Percentiles rank a stretch among this genome's conserved stretches.
Evolutionary conservation across 2,888 invertebrate genomes (phyloP).

Genomic region (Quadriops clusia): DNA sequence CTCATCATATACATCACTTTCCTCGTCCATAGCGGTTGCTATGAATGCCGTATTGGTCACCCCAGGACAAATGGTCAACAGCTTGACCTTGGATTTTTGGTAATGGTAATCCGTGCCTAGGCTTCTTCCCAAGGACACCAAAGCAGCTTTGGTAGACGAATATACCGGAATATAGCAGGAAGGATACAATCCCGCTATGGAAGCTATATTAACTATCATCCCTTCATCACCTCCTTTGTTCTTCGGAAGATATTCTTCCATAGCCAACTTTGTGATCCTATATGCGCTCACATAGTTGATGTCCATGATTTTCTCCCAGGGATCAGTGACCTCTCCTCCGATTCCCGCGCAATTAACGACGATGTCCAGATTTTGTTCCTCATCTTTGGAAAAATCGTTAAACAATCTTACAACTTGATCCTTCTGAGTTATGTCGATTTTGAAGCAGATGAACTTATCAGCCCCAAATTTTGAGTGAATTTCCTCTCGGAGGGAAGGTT

Average conservation of each 20-base stretch:
- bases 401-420: no score
- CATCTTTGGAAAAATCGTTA: constrained; percentile 14
- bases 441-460: no score
- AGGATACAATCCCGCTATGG: background rate
- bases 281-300: constrained; percentile 18
- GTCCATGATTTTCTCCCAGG: constrained; percentile 15
- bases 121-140: constrained; percentile 14
- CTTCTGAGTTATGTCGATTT: no score
- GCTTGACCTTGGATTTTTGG: constrained; percentile 10
- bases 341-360: constrained; percentile 20
- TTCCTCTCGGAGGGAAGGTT: no score
- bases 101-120: constrained; percentile 11
- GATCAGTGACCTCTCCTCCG: constrained; percentile 11
- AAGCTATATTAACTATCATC: background rate
- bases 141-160: constrained; percentile 1
- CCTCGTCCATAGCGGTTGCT: no score
- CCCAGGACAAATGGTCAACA: constrained; percentile 17
- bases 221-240: background rate
- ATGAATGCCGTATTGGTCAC: constrained; percentile 10
- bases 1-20: no score
- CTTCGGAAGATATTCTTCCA: constrained; percentile 1
- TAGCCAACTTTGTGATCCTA: no score
- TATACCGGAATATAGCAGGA: background rate
- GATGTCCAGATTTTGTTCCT: constrained; percentile 16
- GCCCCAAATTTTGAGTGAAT: no score